These are phyloP conservation scores for Hoplodrina blanda DNA, from an alignment of 2,888 invertebrate species.

Conservation along the genomic window DNA sequence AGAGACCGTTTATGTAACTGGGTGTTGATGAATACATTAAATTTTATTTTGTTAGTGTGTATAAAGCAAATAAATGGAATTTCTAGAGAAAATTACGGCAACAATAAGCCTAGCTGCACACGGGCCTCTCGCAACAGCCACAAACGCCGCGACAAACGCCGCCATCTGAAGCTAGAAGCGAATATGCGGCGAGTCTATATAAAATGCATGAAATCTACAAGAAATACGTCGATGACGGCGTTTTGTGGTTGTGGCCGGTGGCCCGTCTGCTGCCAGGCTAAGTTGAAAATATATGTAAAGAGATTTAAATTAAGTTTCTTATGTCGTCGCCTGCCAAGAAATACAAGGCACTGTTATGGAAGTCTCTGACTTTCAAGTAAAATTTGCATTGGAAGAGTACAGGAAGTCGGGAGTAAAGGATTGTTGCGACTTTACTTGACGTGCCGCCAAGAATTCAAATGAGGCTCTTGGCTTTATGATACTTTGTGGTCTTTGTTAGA, in stretches of 20 bases:
- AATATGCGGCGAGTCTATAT: no score
- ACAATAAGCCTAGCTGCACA: neutral
- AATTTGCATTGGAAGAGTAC: constrained; percentile 31
- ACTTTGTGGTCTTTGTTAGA: constrained; percentile 8
- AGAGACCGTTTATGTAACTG: no score
- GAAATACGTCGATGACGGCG: no score
- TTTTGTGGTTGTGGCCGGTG: no score
- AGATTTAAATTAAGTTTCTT: constrained; percentile 23
- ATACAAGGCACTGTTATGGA: constrained; percentile 5
- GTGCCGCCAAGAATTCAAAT: constrained; percentile 51
- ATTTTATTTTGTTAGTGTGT: no score
- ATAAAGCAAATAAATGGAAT: no score
- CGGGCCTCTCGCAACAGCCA: no score
- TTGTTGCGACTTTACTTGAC: constrained; percentile 35
- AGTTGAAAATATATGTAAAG: constrained; percentile 8
- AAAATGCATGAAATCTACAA: no score
- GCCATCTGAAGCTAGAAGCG: no score
- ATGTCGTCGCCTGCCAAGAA: constrained; percentile 35
- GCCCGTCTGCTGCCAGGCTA: no score
- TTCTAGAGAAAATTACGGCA: neutral
- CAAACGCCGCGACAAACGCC: no score
- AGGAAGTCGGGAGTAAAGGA: constrained; percentile 25
- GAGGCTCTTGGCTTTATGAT: constrained; percentile 20
- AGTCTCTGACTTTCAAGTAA: constrained; percentile 18
- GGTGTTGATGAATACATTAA: no score